Evolutionary conservation across 2,113 vertebrate genomes (phyloP).

Genomic region (Promerops cafer): DNA sequence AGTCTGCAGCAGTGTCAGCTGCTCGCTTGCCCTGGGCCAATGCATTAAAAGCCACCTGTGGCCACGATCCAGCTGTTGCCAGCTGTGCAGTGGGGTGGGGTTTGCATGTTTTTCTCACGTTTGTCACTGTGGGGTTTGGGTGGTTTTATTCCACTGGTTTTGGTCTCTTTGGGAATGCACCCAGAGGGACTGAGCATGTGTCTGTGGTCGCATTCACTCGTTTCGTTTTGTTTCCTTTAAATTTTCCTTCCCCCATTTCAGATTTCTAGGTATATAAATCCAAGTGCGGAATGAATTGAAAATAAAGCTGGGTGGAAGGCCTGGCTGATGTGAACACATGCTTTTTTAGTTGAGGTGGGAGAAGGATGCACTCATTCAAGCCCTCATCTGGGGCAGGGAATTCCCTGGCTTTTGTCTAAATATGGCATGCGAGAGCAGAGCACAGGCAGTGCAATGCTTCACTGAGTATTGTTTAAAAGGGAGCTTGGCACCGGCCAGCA

Average conservation of each 20-base stretch:
- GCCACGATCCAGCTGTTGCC: background rate
- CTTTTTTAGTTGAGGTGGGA: background rate
- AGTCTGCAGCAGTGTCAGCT: accelerated
- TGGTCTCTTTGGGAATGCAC: background rate
- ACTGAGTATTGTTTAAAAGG: conserved; percentile 68
- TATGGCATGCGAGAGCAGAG: conserved; percentile 62
- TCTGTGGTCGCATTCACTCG: background rate
- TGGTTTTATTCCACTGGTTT: background rate
- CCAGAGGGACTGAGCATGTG: background rate
- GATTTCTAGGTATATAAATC: background rate
- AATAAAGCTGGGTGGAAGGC: background rate
- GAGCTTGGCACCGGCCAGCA: conserved; percentile 44
- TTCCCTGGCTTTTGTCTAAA: conserved; percentile 76
- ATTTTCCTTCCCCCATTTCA: background rate
- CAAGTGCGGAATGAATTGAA: background rate
- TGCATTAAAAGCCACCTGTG: background rate
- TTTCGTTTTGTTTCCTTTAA: background rate
- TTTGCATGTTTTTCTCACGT: background rate
- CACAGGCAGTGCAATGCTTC: conserved; percentile 32
- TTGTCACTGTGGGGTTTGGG: background rate
- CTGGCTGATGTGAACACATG: background rate
- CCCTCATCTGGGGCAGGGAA: conserved; percentile 46
- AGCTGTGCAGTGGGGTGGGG: background rate
- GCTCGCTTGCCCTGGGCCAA: background rate
- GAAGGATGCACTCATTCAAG: background rate